Evolutionary conservation across 2,797 vertebrate genomes (phyloP), one percentile per base, ranked within the genome.

Genomic region (Myioborus miniatus): DNA sequence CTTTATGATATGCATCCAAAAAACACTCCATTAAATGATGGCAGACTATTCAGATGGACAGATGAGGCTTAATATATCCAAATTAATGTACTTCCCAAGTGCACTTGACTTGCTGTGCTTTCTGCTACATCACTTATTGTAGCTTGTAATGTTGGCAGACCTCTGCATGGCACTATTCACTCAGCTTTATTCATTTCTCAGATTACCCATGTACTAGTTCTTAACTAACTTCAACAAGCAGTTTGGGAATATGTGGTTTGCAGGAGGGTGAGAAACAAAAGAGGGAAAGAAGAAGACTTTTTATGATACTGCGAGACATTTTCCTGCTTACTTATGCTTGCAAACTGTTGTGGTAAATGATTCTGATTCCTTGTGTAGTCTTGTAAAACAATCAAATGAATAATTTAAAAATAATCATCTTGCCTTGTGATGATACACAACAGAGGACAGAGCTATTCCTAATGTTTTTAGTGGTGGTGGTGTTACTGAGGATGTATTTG

Each of bases 121-220:
- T 91, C 97, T 97, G 97, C 94, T 97, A 44, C 59, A 95, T 96
- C 93, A 11, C 87, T 97, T 97, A 93, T 0, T 89, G 94, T 81
- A 92, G 74, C 91, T 90, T 79, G 56, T 12, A 69, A n/a, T 74
- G 10, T 60, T 97, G 97, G 96, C 97, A 97, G 97, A 94, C 94
- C 94, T 95, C 71, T 65, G 88, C 26, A 7, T 96, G 96, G 92
- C 55, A 89, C 90, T 74, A 5, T 56, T 95, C 91, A 75, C 83
- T 96, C 62, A 62, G 88, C 94, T 87, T 72, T 62, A 26, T 79
- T 88, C 27, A 14, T 1, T 70, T 87, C 96, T 97, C 97, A 76
- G 29, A n/a, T 97, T 97, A 97, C 96, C 88, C 91, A 12, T 89
- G 80, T 84, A 8, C 80, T 91, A 39, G 83, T 43, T 93, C 72